These are phyloP conservation scores for Philaenus spumarius DNA, from an alignment of 1,140 invertebrate genomes.

Conservation along the genomic window DNA sequence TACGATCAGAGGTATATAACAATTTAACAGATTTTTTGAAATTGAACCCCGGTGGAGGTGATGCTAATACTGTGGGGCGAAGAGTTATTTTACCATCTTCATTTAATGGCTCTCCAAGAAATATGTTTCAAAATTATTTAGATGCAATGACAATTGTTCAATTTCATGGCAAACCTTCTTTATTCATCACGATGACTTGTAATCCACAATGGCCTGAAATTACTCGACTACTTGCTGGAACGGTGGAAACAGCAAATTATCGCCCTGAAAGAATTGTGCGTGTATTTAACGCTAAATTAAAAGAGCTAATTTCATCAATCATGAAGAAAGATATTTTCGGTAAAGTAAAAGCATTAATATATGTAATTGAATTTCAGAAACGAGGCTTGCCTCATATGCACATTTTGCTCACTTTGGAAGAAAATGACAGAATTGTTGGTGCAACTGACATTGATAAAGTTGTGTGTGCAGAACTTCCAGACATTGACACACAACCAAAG, in stretches of 20 bases:
- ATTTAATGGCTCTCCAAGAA: not conserved
- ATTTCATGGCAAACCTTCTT: not conserved
- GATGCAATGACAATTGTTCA: not conserved
- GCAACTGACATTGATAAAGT: not conserved
- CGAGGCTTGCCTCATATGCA: not conserved
- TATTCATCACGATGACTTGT: not conserved
- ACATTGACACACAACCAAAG: too few species aligned
- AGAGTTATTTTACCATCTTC: not conserved
- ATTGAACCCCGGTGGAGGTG: too few species aligned
- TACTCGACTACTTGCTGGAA: not conserved
- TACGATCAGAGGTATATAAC: too few species aligned
- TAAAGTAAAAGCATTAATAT: not conserved
- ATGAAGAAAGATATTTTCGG: not conserved
- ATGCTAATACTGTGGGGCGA: too few species aligned
- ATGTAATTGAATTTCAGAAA: not conserved
- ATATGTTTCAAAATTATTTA: not conserved
- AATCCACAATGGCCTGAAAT: not conserved
- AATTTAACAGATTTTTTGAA: too few species aligned
- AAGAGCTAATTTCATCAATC: not conserved
- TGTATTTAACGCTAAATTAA: not conserved
- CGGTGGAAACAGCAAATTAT: not conserved
- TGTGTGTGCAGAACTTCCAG: not conserved
- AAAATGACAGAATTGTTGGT: not conserved
- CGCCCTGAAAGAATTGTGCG: not conserved
- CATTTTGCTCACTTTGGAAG: not conserved